phyloP scores from a whole-genome alignment of 2,888 invertebrate species.

The Heptascelio sp. region DNA sequence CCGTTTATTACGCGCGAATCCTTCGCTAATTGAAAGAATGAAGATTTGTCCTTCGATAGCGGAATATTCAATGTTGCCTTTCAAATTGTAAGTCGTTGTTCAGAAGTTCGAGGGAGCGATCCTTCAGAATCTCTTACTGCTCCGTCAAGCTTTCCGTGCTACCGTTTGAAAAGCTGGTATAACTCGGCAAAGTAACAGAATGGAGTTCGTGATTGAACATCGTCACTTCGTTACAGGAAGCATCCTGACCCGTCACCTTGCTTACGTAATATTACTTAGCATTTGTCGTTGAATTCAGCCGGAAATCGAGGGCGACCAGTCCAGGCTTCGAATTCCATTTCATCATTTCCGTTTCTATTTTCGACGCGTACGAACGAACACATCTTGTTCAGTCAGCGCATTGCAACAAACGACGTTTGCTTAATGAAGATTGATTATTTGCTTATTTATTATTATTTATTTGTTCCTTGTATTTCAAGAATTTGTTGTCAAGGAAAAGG shows the following conservation, averaged over 20 bases:
- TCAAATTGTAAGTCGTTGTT: conserved; percentile 30
- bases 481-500: too few species aligned
- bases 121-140: conserved; percentile 24
- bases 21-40: conserved; percentile 29
- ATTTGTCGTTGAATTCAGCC: conserved; percentile 28
- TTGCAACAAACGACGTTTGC: too few species aligned
- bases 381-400: not conserved
- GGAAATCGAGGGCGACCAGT: conserved; percentile 48
- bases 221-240: conserved; percentile 75
- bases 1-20: too few species aligned
- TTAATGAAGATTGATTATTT: too few species aligned
- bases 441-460: too few species aligned
- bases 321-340: conserved; percentile 9
- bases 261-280: conserved; percentile 41
- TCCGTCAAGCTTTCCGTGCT: conserved; percentile 24
- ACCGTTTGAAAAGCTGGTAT: conserved; percentile 44
- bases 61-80: conserved; percentile 43
- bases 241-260: conserved; percentile 52
- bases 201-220: conserved; percentile 73
- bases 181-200: conserved; percentile 51
- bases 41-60: conserved; percentile 1
- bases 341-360: conserved; percentile 45
- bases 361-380: not conserved
- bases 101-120: conserved; percentile 34
- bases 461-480: too few species aligned